phyloP scores from a whole-genome alignment of 2,888 invertebrate genomes.

The Drosophila mimetica region DNA sequence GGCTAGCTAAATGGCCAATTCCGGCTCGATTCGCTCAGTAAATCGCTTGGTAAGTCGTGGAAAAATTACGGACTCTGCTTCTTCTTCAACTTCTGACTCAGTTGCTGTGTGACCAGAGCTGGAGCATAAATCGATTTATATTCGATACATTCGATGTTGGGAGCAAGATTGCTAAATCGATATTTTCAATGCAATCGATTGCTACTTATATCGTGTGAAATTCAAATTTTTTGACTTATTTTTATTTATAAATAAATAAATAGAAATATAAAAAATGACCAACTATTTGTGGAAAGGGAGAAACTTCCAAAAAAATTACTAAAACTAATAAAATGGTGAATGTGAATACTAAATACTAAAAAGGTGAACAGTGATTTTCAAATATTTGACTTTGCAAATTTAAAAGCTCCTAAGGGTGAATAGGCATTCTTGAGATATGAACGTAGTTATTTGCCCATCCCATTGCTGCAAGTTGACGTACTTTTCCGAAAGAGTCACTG shows the following conservation, averaged over 20 bases:
- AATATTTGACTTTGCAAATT: neutral
- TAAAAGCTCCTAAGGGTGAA: constrained; percentile 2
- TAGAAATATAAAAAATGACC: no score
- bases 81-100: constrained; percentile 66
- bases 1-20: constrained; percentile 1
- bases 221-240: no score
- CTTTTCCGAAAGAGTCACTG: constrained; percentile 1
- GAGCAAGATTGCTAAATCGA: neutral
- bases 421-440: constrained; percentile 7
- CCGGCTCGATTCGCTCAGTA: constrained; percentile 15
- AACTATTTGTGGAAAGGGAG: no score
- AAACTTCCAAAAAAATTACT: no score
- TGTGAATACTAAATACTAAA: neutral
- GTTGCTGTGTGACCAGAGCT: constrained; percentile 50
- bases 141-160: neutral
- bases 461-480: constrained; percentile 2
- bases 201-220: neutral
- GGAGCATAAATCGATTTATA: neutral
- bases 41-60: constrained; percentile 42
- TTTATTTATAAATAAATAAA: no score
- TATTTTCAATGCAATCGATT: neutral
- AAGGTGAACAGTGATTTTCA: constrained; percentile 3
- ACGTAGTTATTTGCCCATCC: constrained; percentile 13
- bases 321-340: no score
- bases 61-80: constrained; percentile 65